phyloP scores from a whole-genome alignment of 2,888 invertebrate species.

The Zootermopsis nevadensis region DNA sequence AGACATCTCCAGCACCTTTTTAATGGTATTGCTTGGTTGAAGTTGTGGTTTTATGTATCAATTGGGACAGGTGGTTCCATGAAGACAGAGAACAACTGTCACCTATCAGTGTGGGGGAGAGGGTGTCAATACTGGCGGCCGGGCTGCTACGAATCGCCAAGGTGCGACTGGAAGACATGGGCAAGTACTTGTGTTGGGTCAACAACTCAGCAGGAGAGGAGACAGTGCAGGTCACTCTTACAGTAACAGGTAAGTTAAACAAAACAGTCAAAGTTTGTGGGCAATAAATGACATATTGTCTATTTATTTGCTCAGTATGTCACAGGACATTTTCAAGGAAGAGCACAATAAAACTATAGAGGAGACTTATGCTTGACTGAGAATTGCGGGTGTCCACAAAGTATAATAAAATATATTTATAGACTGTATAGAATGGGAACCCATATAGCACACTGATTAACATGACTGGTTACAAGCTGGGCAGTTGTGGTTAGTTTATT shows the following conservation, averaged over 20 bases:
- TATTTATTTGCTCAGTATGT: no score
- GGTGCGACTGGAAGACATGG: constrained; percentile 82
- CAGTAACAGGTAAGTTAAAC: constrained; percentile 74
- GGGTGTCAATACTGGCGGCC: constrained; percentile 70
- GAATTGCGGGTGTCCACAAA: no score
- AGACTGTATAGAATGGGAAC: no score
- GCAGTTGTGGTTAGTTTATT: no score
- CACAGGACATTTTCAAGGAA: no score
- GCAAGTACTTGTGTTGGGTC: constrained; percentile 89
- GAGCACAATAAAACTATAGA: no score
- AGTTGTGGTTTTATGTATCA: neutral
- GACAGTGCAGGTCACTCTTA: constrained; percentile 79
- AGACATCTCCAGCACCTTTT: neutral
- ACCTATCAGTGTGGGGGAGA: constrained; percentile 75
- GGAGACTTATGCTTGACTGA: no score
- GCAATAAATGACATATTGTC: no score
- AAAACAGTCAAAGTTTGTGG: neutral
- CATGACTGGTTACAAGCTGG: no score
- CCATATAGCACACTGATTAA: no score
- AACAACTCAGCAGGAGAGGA: constrained; percentile 91
- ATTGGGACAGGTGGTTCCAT: constrained; percentile 80
- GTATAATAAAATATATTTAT: no score
- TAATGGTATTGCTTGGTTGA: neutral
- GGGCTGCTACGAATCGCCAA: constrained; percentile 76
- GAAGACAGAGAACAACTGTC: constrained; percentile 78